These are phyloP conservation scores for Phaethon lepturus DNA, from an alignment of 2,113 vertebrate species.

Conservation along the genomic window DNA sequence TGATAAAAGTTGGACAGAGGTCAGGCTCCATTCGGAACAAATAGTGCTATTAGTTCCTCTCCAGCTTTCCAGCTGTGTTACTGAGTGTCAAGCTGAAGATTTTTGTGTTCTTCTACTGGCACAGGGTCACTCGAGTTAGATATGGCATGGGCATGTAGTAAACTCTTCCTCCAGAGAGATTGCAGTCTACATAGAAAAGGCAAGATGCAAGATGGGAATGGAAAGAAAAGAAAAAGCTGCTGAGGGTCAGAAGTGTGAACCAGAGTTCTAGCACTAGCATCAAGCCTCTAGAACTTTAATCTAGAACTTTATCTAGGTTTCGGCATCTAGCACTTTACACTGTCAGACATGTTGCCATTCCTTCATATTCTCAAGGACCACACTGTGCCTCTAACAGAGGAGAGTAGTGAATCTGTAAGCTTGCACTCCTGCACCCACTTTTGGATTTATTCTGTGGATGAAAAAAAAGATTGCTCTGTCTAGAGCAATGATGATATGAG, in stretches of 20 bases:
- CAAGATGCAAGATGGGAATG: background rate
- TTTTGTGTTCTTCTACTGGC: background rate
- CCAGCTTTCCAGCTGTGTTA: background rate
- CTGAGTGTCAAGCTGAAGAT: background rate
- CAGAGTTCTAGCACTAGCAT: background rate
- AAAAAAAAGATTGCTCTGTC: background rate
- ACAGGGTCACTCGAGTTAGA: background rate
- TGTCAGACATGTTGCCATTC: background rate
- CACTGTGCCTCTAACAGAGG: background rate
- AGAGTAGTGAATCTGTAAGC: background rate
- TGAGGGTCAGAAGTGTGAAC: background rate
- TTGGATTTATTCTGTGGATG: background rate
- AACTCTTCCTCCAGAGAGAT: background rate
- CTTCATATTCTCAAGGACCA: background rate
- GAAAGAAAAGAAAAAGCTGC: background rate
- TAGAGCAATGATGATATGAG: background rate
- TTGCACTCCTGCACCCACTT: background rate
- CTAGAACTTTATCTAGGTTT: background rate
- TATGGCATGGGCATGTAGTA: background rate
- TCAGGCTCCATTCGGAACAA: background rate
- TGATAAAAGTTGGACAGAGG: background rate
- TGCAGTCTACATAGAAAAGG: background rate
- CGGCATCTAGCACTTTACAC: background rate
- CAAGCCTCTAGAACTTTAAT: background rate
- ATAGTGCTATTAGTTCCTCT: rapidly evolving